Base-by-base conservation (phyloP, 92 coral and sea anemone genomes). In the Zoanthus sociatus region DNA sequence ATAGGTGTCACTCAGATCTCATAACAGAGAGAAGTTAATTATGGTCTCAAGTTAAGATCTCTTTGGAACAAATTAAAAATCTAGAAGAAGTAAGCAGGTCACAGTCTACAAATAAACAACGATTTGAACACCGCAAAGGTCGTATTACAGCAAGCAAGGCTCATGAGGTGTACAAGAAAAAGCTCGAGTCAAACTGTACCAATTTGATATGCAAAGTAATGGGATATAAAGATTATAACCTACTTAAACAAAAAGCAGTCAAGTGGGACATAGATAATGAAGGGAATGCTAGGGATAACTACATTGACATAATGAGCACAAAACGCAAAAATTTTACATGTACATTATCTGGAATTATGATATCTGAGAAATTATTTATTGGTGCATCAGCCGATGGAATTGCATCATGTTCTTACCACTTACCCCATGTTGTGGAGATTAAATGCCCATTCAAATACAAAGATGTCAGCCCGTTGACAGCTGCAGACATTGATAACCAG, bases 111-210 rank as follows among this genome's bases (percentile, higher is more conserved):
- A 74, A 47, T 32, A 72, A 83, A 42, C 45, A 77, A 44, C 77
- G 84, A 84, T 86, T 54, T 77, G 89, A 86, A 45, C 84, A 86
- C 77, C 20, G 84, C 47, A 86, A 86, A 76, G 89, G 89, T 21
- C 69, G 84, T 50, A 76, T 76, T 47, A 86, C 89, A 26, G 89
- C 89, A 30, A 77, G 84, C 84, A 86, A 77, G 78, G 89, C 84
- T 64, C 89, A 77, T 61, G 78, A 55, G 31, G 32, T 86, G 63
- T 18, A 55, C 31, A 32, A 86, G 69, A 77, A 72, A 45, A 86
- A 76, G 73, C 50, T 45, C 7, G 66, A 48, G 47, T 76, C 89
- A 76, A 71, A 83, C 58, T 75, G 54, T 75, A 51, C 48, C 33
- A 75, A 48, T 61, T 42, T 75, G 58, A 51, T 75, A 51, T 69